Base-by-base conservation (phyloP, 2,113 vertebrate species). In the Psittacara wagleri region DNA sequence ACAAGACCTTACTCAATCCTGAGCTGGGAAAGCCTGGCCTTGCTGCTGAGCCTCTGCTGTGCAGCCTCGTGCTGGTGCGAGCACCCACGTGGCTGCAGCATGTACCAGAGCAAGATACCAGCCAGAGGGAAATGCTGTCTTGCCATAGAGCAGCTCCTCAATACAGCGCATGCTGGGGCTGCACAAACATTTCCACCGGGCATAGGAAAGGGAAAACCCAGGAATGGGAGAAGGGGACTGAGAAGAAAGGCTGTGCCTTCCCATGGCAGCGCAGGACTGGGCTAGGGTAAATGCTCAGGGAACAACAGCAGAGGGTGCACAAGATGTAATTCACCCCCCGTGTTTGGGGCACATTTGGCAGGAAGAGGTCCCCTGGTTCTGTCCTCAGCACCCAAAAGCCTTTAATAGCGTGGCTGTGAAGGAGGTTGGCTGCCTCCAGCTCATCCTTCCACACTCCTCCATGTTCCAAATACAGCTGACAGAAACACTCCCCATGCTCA, bases 331-430 rank as follows among this genome's bases (percentile, higher is more conserved):
- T 16, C 39, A 28, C 9, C 19, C 29, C 13, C 16, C 0, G 0
- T 17, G 31, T 25, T 12, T 55, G 17, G 25, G 27, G 29, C 12
- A 67, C 5, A 6, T 59, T 28, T 23, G 49, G n/a, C 41, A 77
- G 24, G 35, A 61, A 39, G 6, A 49, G 22, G 15, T 1, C 10
- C 27, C 33, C 54, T 23, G 28, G 7, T 44, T 63, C 23, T 37
- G 43, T 14, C n/a, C 29, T 13, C n/a, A 54, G 54, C 64, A 52
- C 25, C n/a, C 41, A 29, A n/a, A 72, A 20, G 29, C 41, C 20
- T 92, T 92, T 90, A 94, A 76, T 92, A 41, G 87, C 63, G 78
- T 62, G 77, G 73, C 39, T 82, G 39, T 86, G 39, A 90, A 96
- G 95, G 75, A 59, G 22, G 5, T 0, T 54, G 25, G 17, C 27